phyloP scores from a whole-genome alignment of 2,113 vertebrate genomes.

The Larimichthys polyactis region DNA sequence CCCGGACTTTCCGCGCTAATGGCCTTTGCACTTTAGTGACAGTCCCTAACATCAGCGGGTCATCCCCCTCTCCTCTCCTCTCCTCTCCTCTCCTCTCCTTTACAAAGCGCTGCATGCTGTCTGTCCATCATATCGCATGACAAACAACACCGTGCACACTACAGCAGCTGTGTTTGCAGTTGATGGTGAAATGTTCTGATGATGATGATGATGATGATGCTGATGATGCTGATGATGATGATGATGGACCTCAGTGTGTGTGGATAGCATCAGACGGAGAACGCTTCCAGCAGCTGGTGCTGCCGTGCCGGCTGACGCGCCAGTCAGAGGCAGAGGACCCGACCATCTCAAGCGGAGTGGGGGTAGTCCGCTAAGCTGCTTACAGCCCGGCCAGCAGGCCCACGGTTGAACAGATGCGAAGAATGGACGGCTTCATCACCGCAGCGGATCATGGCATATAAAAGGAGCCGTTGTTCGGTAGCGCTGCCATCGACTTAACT shows the following conservation, averaged over 20 bases:
- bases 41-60: slow-evolving; percentile 44
- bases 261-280: background rate
- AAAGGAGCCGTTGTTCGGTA: slow-evolving; percentile 30
- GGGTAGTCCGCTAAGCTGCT: slow-evolving; percentile 73
- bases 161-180: background rate
- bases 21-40: slow-evolving; percentile 31
- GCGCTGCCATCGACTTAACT: slow-evolving; percentile 41
- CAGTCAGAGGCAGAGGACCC: slow-evolving; percentile 58
- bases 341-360: slow-evolving; percentile 66
- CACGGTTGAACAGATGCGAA: slow-evolving; percentile 35
- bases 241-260: background rate
- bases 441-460: slow-evolving; percentile 53
- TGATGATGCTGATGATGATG: background rate
- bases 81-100: background rate
- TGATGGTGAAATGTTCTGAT: background rate
- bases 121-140: background rate
- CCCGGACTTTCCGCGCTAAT: too few species aligned
- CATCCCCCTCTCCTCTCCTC: background rate
- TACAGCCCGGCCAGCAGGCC: slow-evolving; percentile 60
- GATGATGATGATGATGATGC: background rate
- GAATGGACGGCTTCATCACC: slow-evolving; percentile 39
- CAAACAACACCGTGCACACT: background rate
- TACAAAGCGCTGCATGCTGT: background rate
- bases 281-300: slow-evolving; percentile 44
- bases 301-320: slow-evolving; percentile 26